Conservation (phyloP, 2,113 vertebrate genomes). For the Malurus alboscapulatus region DNA sequence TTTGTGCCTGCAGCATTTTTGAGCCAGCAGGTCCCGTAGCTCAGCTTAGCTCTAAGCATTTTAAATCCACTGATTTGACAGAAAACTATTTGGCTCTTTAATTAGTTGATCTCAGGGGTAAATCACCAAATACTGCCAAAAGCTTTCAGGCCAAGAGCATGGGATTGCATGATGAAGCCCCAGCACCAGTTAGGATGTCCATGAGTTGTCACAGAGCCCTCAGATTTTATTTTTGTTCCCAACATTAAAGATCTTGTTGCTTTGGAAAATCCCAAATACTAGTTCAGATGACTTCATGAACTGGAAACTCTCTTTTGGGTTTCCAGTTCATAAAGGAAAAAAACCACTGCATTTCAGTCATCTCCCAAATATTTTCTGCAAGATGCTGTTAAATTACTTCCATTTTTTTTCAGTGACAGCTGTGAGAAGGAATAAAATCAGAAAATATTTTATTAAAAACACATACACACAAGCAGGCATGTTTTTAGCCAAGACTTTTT, state of each 20-base stretch:
- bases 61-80: neutral
- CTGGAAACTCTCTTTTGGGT: neutral
- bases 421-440: neutral
- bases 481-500: neutral
- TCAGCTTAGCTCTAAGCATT: neutral
- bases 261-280: neutral
- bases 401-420: neutral
- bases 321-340: neutral
- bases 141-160: neutral
- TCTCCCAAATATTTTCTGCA: neutral
- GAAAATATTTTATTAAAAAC: neutral
- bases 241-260: neutral
- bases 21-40: neutral
- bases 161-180: rapidly evolving
- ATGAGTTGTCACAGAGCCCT: neutral
- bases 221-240: neutral
- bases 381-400: neutral
- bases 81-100: neutral
- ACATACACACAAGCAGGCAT: neutral
- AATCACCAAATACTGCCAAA: neutral
- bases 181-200: too few relatives aligned
- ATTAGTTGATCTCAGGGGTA: neutral
- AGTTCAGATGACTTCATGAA: neutral
- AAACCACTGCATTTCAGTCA: neutral
- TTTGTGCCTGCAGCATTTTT: neutral